A percentile compares a stretch with the other conserved stretches of the same genome.
Conservation (phyloP, 2,113 vertebrate species). For the Calidris pygmaea region DNA sequence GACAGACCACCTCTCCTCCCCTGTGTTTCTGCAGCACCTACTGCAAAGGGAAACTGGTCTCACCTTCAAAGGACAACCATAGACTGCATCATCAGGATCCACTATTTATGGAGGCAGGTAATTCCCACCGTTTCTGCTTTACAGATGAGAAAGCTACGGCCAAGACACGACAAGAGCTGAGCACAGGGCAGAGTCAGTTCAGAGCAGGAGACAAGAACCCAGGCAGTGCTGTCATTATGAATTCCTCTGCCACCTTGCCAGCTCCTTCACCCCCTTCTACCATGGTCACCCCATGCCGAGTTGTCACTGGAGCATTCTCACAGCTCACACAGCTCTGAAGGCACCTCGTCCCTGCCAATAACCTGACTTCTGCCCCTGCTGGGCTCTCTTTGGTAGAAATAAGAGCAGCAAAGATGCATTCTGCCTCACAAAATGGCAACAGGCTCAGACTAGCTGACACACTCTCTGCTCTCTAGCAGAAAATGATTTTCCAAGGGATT, state of each 20-base stretch:
- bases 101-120: neutral
- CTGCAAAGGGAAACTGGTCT: neutral
- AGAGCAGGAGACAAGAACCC: neutral
- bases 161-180: neutral
- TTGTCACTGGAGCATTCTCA: neutral
- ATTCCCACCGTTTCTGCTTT: neutral
- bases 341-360: neutral
- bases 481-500: conserved; percentile 14
- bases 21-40: neutral
- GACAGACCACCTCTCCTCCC: neutral
- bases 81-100: neutral
- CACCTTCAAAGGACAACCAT: neutral
- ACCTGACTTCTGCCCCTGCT: neutral
- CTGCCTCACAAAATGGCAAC: neutral
- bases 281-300: neutral
- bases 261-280: neutral
- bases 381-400: neutral
- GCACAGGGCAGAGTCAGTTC: neutral
- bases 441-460: neutral
- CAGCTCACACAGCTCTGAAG: neutral
- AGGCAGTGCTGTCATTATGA: neutral
- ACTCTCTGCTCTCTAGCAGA: neutral
- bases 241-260: neutral
- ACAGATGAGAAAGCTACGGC: neutral
- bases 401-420: neutral